phyloP scores from a whole-genome alignment of 2,888 invertebrate genomes.

The Diaprepes abbreviatus region DNA sequence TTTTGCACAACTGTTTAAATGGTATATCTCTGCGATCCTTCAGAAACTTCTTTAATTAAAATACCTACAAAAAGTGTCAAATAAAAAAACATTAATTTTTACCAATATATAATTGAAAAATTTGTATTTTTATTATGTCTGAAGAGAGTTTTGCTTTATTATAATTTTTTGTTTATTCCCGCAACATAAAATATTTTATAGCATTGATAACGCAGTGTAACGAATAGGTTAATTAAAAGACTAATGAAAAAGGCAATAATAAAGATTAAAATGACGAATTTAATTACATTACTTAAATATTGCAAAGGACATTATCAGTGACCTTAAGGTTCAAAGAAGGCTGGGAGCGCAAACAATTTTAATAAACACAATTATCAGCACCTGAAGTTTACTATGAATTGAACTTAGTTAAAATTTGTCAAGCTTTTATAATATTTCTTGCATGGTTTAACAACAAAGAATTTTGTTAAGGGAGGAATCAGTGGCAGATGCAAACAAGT shows the following conservation, averaged over 20 bases:
- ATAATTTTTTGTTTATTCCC: conserved; percentile 6
- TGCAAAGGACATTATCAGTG: background rate
- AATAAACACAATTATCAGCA: background rate
- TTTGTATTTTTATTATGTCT: background rate
- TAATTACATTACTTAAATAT: conserved; percentile 23
- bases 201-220: conserved; percentile 27
- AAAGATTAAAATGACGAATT: conserved; percentile 2
- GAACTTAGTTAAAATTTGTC: no score
- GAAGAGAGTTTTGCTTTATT: background rate
- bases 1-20: no score
- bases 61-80: no score
- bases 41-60: no score
- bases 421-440: no score
- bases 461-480: no score
- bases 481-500: no score
- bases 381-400: no score
- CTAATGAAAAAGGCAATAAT: conserved; percentile 24
- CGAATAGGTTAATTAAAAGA: conserved; percentile 33
- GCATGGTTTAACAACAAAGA: no score
- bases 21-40: no score
- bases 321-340: background rate
- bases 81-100: background rate
- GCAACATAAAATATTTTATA: conserved; percentile 17
- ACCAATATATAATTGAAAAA: conserved; percentile 6
- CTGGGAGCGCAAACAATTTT: background rate